Evolutionary conservation across 2,888 invertebrate genomes (phyloP).

Genomic region (Nomada fabriciana): DNA sequence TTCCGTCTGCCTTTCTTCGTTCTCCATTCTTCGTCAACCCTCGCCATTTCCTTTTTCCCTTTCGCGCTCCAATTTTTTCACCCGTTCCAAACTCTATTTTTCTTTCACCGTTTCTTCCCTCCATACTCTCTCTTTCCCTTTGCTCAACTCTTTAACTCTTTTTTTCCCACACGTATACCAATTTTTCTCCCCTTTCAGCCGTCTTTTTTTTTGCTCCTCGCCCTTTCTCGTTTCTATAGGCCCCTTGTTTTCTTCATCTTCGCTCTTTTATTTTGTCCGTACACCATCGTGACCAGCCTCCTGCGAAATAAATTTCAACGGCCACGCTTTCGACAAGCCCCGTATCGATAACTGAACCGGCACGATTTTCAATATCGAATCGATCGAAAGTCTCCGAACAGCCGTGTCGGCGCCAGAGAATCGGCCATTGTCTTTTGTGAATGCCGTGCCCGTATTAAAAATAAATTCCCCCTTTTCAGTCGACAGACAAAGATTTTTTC

Average conservation of each 20-base stretch:
- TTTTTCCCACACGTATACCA: neutral
- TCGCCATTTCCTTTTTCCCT: neutral
- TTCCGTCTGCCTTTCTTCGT: neutral
- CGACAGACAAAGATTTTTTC: neutral
- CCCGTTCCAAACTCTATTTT: neutral
- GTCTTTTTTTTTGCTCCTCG: neutral
- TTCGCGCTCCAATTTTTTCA: neutral
- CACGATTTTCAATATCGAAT: conserved; percentile 57
- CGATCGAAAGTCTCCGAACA: conserved; percentile 13
- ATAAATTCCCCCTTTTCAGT: neutral
- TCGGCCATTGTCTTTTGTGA: conserved; percentile 25
- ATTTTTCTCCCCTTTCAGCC: neutral
- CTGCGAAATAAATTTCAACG: conserved; percentile 59
- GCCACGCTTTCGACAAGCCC: neutral
- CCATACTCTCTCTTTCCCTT: neutral
- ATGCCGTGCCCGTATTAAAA: neutral
- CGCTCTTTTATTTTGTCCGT: conserved; percentile 12
- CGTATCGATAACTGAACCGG: conserved; percentile 43
- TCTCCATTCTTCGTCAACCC: neutral
- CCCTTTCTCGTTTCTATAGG: neutral
- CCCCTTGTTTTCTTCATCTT: conserved; percentile 26
- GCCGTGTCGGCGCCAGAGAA: neutral
- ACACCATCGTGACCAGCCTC: conserved; percentile 4
- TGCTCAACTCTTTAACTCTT: neutral
- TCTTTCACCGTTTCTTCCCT: neutral